Evolutionary conservation across 35 echinoderm and acorn worm species (phyloP), one percentile per base, ranked within the genome.

Genomic region (Stichopus chloronotus): DNA sequence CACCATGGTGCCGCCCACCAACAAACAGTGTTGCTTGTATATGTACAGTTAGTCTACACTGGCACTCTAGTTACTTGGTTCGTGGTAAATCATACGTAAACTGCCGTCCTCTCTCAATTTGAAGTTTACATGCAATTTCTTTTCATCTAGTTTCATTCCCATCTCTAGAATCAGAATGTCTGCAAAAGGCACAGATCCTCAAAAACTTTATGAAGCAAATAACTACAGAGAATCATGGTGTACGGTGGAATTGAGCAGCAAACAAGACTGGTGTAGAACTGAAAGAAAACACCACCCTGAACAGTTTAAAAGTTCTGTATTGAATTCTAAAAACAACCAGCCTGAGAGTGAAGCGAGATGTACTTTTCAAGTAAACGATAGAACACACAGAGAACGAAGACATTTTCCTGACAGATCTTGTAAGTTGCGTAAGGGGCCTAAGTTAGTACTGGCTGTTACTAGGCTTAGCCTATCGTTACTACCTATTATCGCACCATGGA

Each of bases 201-300:
- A 95, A 78, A 94, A 94, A 65, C 82, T 95, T 74, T 78, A 98
- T 53, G 95, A 98, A 63, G 92, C 95, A 20, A 98, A 98, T 87
- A 96, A 93, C 24, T 93, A 96, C 60, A 94, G 97, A 58, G 97
- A 98, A 83, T 98, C 97, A 0, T 98, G 97, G 97, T 98, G 97
- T 87, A 91, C 95, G 86, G 97, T 98, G 9, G 97, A 98, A 90
- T 63, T 94, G 88, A 98, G 88, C 59, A 90, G 91, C 19, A 76
- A 69, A 53, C 97, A 98, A 78, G 95, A 96, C 69, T 98, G 93
- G 93, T 94, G 95, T 63, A 90, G 92, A 78, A 88, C 97, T 20
- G 93, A 98, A 86, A 61, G 97, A 20, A 98, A 96, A 90, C 97
- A 98, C 83, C 57, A 93, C 91, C 30, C 72, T 24, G 92, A 98